Conservation (phyloP, 2,888 invertebrate species). For the Brenthis ino region DNA sequence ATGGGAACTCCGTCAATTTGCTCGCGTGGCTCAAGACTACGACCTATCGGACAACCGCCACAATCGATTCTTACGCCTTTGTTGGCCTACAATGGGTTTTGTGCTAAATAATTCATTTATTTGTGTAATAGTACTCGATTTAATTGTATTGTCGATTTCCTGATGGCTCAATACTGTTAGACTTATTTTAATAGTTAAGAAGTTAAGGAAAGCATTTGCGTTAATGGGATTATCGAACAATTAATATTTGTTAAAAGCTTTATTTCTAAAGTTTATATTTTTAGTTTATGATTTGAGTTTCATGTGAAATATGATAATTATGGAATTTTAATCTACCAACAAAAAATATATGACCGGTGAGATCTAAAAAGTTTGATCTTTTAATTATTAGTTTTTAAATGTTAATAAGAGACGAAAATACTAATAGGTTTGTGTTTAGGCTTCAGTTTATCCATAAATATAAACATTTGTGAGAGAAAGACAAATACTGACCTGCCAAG, state of each 20-base stretch:
- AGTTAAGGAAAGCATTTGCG: conserved; percentile 26
- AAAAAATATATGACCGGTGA: too few species aligned
- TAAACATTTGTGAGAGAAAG: neutral
- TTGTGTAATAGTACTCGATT: conserved; percentile 57
- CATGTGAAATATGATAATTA: too few species aligned
- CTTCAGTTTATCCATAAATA: neutral
- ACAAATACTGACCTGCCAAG: conserved; percentile 91
- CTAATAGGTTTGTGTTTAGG: neutral
- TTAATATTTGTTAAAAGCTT: too few species aligned
- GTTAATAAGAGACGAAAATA: too few species aligned
- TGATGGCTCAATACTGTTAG: conserved; percentile 24
- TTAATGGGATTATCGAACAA: conserved; percentile 6
- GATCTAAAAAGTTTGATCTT: too few species aligned
- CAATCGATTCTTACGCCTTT: conserved; percentile 62
- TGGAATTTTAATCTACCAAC: too few species aligned
- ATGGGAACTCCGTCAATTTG: conserved; percentile 80
- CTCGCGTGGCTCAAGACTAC: conserved; percentile 68
- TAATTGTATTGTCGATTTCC: conserved; percentile 63
- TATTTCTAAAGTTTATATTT: too few species aligned
- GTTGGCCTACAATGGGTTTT: conserved; percentile 63
- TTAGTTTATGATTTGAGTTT: too few species aligned
- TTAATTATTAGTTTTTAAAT: too few species aligned
- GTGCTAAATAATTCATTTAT: conserved; percentile 71
- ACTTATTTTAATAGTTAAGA: conserved; percentile 25
- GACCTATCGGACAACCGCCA: conserved; percentile 58